These are phyloP conservation scores for Brachycybe producta DNA, from an alignment of 2,888 invertebrate genomes.

Conservation along the genomic window DNA sequence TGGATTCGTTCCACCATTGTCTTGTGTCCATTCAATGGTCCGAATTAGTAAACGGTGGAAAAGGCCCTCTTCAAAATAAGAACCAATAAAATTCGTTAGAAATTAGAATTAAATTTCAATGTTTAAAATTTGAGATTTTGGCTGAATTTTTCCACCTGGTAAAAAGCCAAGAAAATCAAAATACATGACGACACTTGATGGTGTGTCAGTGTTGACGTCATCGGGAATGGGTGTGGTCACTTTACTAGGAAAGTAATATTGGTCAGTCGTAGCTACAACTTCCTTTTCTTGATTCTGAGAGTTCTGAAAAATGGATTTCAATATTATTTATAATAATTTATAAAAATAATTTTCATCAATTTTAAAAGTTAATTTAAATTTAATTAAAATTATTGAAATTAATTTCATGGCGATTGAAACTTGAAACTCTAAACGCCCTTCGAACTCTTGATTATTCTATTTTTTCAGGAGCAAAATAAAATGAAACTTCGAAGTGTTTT, in stretches of 20 bases:
- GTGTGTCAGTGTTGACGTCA: background rate
- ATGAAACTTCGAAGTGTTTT: no score
- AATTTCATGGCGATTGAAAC: background rate
- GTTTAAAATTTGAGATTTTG: background rate
- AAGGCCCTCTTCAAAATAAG: constrained; percentile 1
- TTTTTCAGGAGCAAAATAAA: no score
- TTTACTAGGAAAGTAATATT: constrained; percentile 11
- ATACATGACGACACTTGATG: constrained; percentile 11
- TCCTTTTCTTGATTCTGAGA: background rate
- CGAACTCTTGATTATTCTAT: no score
- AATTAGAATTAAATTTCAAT: background rate
- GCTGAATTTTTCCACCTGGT: constrained; percentile 2
- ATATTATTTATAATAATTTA: background rate
- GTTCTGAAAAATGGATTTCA: no score
- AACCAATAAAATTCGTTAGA: background rate
- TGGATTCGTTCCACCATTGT: background rate
- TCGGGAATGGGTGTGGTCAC: background rate
- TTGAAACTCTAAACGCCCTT: background rate
- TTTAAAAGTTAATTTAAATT: no score
- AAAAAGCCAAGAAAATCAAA: constrained; percentile 14
- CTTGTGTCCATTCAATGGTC: constrained; percentile 3
- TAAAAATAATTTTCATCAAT: background rate
- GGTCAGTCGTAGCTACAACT: background rate
- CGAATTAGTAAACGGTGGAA: constrained; percentile 4
- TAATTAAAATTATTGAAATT: no score